A percentile compares a stretch with the other conserved stretches of the same genome.
These are phyloP conservation scores for Philopotamus ludificatus DNA, from an alignment of 1,140 invertebrate species.

Conservation along the genomic window DNA sequence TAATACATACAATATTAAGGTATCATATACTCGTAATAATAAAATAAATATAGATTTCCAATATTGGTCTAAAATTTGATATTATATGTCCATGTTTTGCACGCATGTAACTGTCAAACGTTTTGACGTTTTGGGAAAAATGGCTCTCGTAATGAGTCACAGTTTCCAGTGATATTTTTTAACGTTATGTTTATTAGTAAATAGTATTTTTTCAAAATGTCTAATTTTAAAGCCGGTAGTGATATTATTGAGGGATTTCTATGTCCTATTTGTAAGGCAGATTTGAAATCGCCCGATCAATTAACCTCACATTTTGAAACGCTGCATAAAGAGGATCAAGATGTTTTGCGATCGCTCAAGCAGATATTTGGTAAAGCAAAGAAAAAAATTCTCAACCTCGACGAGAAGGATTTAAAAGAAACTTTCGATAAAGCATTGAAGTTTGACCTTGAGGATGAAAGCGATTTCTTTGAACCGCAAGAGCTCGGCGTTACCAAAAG, in stretches of 20 bases:
- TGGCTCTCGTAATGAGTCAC: too few relatives aligned
- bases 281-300: slow-evolving; percentile 78
- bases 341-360: slow-evolving; percentile 87
- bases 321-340: slow-evolving; percentile 84
- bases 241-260: slow-evolving; percentile 86
- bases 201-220: too few relatives aligned
- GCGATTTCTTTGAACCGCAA: slow-evolving; percentile 60
- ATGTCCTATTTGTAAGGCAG: slow-evolving; percentile 89
- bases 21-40: too few relatives aligned
- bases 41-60: too few relatives aligned
- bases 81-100: too few relatives aligned
- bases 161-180: too few relatives aligned
- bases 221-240: slow-evolving; percentile 17
- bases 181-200: too few relatives aligned
- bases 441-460: slow-evolving; percentile 33
- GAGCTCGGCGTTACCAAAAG: slow-evolving; percentile 64
- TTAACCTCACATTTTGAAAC: slow-evolving; percentile 87
- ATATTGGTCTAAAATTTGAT: too few relatives aligned
- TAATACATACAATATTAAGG: too few relatives aligned
- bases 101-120: too few relatives aligned
- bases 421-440: slow-evolving; percentile 56
- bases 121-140: too few relatives aligned
- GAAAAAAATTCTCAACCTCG: slow-evolving; percentile 81
- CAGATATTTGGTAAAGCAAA: slow-evolving; percentile 87
- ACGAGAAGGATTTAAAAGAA: slow-evolving; percentile 63